phyloP scores from a whole-genome alignment of 2,797 vertebrate genomes.

The Sphenopsis melanotis region DNA sequence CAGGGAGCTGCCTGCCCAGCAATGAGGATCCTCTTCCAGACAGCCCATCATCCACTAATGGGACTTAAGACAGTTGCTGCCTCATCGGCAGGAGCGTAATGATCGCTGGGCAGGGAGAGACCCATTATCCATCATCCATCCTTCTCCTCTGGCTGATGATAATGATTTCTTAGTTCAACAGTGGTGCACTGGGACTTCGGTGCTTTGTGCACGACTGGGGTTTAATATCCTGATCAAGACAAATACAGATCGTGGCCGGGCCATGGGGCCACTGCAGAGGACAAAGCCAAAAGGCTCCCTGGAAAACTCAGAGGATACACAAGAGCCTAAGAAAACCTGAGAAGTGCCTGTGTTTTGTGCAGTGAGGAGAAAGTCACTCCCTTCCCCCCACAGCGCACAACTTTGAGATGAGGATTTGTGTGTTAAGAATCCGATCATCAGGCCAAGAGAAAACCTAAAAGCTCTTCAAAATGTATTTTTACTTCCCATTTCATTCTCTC shows the following conservation, averaged over 20 bases:
- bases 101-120: constrained; percentile 72
- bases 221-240: constrained; percentile 68
- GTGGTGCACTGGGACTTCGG: constrained; percentile 59
- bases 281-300: neutral
- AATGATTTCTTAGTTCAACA: constrained; percentile 74
- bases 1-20: neutral
- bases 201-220: constrained; percentile 53
- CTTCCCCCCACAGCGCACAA: neutral
- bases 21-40: constrained; percentile 72
- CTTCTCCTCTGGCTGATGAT: constrained; percentile 67
- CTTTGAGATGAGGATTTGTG: neutral
- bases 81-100: constrained; percentile 71
- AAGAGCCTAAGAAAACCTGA: neutral
- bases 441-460: neutral
- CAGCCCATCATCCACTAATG: constrained; percentile 78
- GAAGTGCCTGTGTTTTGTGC: neutral
- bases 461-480: neutral
- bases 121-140: constrained; percentile 76
- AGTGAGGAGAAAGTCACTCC: fast-evolving
- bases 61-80: constrained; percentile 75
- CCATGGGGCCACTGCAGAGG: neutral
- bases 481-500: neutral
- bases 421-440: neutral
- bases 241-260: constrained; percentile 40
- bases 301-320: neutral